These are phyloP conservation scores for Geococcyx californianus DNA, from an alignment of 2,113 vertebrate species.

Conservation along the genomic window DNA sequence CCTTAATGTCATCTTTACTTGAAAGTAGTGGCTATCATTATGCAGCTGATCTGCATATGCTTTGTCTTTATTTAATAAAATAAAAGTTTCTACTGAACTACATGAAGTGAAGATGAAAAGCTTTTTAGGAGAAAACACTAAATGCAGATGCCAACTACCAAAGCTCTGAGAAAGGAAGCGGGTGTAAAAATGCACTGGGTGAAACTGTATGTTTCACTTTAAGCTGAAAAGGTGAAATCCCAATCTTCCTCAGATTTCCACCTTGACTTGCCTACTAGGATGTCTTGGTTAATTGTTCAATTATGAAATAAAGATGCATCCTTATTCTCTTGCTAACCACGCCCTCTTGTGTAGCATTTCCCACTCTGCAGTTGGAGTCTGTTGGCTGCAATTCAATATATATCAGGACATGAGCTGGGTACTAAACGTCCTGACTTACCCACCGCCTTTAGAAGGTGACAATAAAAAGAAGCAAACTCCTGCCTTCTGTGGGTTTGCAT, in stretches of 20 bases:
- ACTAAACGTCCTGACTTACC: not conserved
- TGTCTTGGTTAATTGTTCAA: not conserved
- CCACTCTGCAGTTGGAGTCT: not conserved
- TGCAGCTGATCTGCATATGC: not conserved
- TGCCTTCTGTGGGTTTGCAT: not conserved
- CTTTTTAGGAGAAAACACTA: not conserved
- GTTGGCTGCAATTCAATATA: not conserved
- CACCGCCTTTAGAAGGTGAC: not conserved
- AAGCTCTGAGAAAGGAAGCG: not conserved
- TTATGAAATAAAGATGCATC: not conserved
- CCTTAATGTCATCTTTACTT: not conserved
- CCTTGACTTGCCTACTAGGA: not conserved
- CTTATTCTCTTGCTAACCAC: not conserved
- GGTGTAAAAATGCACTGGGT: not conserved
- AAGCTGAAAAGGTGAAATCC: not conserved
- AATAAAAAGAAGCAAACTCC: not conserved
- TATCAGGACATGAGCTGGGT: not conserved
- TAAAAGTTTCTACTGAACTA: not conserved
- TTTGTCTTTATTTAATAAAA: not conserved
- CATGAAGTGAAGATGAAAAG: not conserved
- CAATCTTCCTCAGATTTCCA: not conserved
- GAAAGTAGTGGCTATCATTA: not conserved
- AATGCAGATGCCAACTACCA: not conserved
- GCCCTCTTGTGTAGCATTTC: not conserved
- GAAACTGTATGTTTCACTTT: not conserved